phyloP scores from a whole-genome alignment of 2,113 vertebrate genomes.

The Girardinichthys multiradiatus region DNA sequence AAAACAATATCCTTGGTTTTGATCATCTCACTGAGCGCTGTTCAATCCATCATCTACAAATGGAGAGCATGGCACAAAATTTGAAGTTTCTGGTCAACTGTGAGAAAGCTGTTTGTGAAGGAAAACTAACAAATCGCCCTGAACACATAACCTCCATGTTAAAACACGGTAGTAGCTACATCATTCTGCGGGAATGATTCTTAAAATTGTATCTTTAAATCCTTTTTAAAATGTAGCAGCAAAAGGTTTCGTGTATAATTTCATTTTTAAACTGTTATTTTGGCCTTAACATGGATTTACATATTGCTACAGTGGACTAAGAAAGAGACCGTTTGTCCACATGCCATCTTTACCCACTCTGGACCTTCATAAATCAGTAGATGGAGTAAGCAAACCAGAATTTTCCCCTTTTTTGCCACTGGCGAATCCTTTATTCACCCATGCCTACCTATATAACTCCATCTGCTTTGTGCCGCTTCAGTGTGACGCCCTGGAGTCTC shows the following conservation, averaged over 20 bases:
- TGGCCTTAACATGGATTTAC: constrained; percentile 87
- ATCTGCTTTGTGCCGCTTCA: constrained; percentile 65
- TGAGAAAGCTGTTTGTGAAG: too few species aligned
- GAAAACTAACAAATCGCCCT: too few species aligned
- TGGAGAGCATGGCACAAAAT: too few species aligned
- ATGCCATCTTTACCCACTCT: constrained; percentile 95
- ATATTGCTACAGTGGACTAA: constrained; percentile 98
- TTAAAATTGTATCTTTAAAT: background rate
- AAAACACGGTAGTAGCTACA: background rate
- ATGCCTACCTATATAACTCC: background rate
- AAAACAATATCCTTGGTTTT: too few species aligned
- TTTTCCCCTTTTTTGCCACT: background rate
- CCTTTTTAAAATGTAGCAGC: background rate
- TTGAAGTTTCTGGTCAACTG: too few species aligned
- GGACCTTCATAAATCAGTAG: constrained; percentile 92
- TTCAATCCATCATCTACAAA: too few species aligned
- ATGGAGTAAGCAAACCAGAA: constrained; percentile 84
- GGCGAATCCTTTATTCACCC: background rate
- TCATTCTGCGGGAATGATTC: too few species aligned
- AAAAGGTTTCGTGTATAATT: background rate
- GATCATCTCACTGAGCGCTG: too few species aligned
- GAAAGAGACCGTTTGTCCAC: constrained; percentile 96
- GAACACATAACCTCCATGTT: too few species aligned
- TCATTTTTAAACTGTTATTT: constrained; percentile 7
- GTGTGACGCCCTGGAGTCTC: constrained; percentile 88